A percentile compares a stretch with the other conserved stretches of the same genome.
Evolutionary conservation across 2,888 invertebrate genomes (phyloP).

Genomic region (Cancer borealis): DNA sequence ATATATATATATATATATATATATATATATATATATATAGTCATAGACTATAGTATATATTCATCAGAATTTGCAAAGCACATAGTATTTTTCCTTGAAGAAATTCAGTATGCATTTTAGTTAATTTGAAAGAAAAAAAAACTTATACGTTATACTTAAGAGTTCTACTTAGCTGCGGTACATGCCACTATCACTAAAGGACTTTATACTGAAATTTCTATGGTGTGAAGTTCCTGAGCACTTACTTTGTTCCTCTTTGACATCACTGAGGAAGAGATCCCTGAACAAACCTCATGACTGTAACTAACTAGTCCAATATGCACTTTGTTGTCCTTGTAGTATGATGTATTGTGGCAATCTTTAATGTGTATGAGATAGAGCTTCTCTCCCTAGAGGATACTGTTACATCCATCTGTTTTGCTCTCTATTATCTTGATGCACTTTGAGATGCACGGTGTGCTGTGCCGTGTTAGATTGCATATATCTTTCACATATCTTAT

Average conservation of each 20-base stretch:
- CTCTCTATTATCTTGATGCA: background rate
- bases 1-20: background rate
- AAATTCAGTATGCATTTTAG: constrained; percentile 11
- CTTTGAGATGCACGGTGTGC: background rate
- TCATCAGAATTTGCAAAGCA: background rate
- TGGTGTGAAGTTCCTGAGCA: constrained; percentile 41
- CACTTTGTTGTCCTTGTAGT: background rate
- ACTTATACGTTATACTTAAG: background rate
- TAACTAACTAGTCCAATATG: constrained; percentile 25
- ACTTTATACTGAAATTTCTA: background rate
- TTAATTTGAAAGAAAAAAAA: background rate
- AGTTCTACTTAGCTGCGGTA: constrained; percentile 28
- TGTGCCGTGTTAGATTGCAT: background rate
- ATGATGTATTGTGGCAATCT: background rate
- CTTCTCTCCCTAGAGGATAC: background rate
- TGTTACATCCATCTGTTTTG: background rate
- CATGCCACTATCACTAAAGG: constrained; percentile 6
- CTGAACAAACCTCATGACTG: constrained; percentile 1
- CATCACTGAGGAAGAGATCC: constrained; percentile 36
- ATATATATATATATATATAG: background rate
- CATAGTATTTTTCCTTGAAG: background rate
- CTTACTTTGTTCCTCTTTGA: constrained; percentile 27
- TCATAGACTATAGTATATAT: too few species aligned
- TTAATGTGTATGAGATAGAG: background rate
- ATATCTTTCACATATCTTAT: constrained; percentile 13